phyloP scores from a whole-genome alignment of 2,797 vertebrate genomes.

The Neoniphon sammara region DNA sequence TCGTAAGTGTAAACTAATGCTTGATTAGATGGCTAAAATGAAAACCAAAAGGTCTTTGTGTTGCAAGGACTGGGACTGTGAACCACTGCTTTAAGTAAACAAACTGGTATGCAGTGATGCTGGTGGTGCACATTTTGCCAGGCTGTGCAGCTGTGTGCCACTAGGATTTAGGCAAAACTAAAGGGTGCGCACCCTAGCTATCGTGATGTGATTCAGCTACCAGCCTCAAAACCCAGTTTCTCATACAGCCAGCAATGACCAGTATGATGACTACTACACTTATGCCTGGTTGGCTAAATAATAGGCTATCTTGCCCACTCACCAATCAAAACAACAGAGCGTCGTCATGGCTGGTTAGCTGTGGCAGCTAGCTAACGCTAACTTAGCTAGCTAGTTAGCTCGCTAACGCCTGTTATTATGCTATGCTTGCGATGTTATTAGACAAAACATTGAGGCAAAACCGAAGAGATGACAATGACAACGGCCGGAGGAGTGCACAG shows the following conservation, averaged over 20 bases:
- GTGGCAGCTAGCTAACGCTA: slow-evolving; percentile 73
- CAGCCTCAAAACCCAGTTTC: slow-evolving; percentile 13
- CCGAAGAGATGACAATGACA: slow-evolving; percentile 1
- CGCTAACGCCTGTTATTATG: slow-evolving; percentile 67
- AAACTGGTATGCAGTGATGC: slow-evolving; percentile 40
- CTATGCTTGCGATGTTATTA: slow-evolving; percentile 43
- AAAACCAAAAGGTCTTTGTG: neutral
- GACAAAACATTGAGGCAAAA: slow-evolving; percentile 35
- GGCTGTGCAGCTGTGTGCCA: slow-evolving; percentile 39
- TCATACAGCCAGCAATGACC: slow-evolving; percentile 33
- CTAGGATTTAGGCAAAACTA: slow-evolving; percentile 19
- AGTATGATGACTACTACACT: slow-evolving; percentile 30
- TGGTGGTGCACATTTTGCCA: slow-evolving; percentile 31
- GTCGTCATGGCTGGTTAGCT: slow-evolving; percentile 77
- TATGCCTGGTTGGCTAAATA: slow-evolving; percentile 36
- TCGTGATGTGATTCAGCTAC: slow-evolving; percentile 19
- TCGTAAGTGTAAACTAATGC: neutral
- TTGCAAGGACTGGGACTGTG: neutral
- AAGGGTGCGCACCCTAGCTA: slow-evolving; percentile 14
- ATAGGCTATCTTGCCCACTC: slow-evolving; percentile 51
- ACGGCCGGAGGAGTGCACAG: neutral
- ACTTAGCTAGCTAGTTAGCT: slow-evolving; percentile 75
- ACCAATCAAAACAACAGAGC: slow-evolving; percentile 76
- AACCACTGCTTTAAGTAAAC: slow-evolving; percentile 46
- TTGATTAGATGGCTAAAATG: neutral